Percentiles rank a stretch among this genome's conserved stretches.
Conservation (phyloP, 2,797 vertebrate species). For the Sparus aurata region DNA sequence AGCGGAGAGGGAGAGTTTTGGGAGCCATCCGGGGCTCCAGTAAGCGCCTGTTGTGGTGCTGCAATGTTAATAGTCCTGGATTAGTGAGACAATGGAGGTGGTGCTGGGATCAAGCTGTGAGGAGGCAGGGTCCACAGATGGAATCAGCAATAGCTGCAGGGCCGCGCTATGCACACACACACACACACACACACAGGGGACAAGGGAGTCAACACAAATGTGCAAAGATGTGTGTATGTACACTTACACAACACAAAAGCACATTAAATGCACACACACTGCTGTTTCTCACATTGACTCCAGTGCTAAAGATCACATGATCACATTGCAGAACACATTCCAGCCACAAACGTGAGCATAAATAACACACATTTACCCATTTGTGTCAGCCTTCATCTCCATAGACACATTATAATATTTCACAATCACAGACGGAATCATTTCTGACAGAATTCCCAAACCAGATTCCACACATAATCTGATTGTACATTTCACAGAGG, state of each 20-base stretch:
- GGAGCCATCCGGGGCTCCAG: constrained; percentile 52
- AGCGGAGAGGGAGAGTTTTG: constrained; percentile 67
- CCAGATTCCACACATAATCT: constrained; percentile 27
- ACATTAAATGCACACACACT: not conserved
- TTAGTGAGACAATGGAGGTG: constrained; percentile 77
- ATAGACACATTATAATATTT: constrained; percentile 26
- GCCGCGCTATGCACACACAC: constrained; percentile 32
- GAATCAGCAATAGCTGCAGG: constrained; percentile 69
- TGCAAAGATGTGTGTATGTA: constrained; percentile 2
- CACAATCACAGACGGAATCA: not conserved
- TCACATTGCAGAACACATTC: constrained; percentile 11
- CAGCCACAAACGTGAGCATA: constrained; percentile 1
- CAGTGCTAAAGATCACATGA: constrained; percentile 13
- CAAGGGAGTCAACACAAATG: constrained; percentile 5
- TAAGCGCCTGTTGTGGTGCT: constrained; percentile 62
- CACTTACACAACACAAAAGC: not conserved
- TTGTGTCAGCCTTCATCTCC: constrained; percentile 21
- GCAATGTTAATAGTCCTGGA: constrained; percentile 75
- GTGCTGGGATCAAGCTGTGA: constrained; percentile 73
- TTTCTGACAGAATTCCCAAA: constrained; percentile 2
- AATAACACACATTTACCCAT: not conserved
- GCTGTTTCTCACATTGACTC: constrained; percentile 16
- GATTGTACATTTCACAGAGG: constrained; percentile 2
- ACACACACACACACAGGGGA: constrained; percentile 13
- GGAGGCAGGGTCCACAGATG: constrained; percentile 76